Percentiles rank a stretch among this genome's conserved stretches.
Conservation (phyloP, 1,140 invertebrate genomes). For the Eubasilissa regina region DNA sequence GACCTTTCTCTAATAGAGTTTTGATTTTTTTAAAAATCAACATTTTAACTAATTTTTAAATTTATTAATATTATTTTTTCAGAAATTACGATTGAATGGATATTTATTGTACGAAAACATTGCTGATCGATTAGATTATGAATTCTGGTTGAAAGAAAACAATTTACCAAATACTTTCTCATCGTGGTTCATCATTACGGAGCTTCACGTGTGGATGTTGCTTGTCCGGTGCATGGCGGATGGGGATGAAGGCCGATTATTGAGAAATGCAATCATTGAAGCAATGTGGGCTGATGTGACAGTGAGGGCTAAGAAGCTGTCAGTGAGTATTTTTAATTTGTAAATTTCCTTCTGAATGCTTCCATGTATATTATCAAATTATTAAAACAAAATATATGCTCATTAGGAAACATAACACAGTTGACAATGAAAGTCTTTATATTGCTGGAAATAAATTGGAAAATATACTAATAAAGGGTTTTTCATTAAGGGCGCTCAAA, state of each 20-base stretch:
- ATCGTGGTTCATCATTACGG: conserved; percentile 88
- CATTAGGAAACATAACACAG: no score
- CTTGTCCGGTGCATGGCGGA: conserved; percentile 84
- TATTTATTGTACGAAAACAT: conserved; percentile 78
- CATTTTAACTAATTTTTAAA: neutral
- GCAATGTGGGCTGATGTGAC: conserved; percentile 88
- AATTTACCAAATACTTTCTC: conserved; percentile 84
- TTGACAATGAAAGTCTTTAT: no score
- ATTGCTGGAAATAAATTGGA: no score
- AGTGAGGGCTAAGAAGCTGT: conserved; percentile 80
- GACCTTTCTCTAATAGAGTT: no score
- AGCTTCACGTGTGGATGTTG: conserved; percentile 90
- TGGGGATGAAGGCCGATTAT: conserved; percentile 78
- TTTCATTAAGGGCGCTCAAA: no score
- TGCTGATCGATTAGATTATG: conserved; percentile 76
- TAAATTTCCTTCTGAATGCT: no score
- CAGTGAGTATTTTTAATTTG: conserved; percentile 70
- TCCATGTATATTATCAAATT: no score
- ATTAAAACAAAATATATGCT: no score
- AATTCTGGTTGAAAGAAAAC: conserved; percentile 77
- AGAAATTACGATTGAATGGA: conserved; percentile 75
- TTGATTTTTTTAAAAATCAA: neutral
- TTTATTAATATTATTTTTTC: conserved; percentile 64
- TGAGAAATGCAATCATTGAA: conserved; percentile 83
- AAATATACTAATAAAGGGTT: no score